Percentiles rank a stretch among this genome's conserved stretches.
Conservation (phyloP, 2,113 vertebrate genomes). For the Cettia cetti region DNA sequence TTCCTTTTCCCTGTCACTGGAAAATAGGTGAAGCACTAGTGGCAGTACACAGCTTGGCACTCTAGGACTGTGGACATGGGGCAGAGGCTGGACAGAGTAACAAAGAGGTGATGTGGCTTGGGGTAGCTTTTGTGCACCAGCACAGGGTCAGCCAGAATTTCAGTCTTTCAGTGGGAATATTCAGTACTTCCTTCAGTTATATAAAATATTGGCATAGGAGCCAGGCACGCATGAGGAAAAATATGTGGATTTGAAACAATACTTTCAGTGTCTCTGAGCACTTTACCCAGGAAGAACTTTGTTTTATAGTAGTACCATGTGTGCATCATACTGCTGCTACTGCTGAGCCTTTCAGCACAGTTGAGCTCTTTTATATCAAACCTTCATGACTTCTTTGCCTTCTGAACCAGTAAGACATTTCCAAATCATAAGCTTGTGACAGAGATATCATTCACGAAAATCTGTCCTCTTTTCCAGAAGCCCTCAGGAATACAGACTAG, state of each 20-base stretch:
- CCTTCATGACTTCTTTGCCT: slow-evolving; percentile 5
- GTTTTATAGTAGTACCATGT: slow-evolving; percentile 66
- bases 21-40: background rate
- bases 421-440: background rate
- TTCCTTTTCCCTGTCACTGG: background rate
- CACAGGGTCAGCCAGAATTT: slow-evolving; percentile 26
- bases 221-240: slow-evolving; percentile 53
- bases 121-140: slow-evolving; percentile 18
- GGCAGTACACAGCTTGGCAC: background rate
- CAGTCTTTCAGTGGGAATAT: slow-evolving; percentile 18
- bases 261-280: slow-evolving; percentile 52
- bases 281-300: slow-evolving; percentile 59
- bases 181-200: slow-evolving; percentile 43
- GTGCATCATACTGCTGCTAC: slow-evolving; percentile 33
- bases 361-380: slow-evolving; percentile 18
- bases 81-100: background rate
- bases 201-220: slow-evolving; percentile 50
- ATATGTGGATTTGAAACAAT: slow-evolving; percentile 55
- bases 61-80: background rate
- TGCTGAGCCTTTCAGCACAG: slow-evolving; percentile 37
- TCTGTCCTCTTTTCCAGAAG: background rate
- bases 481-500: background rate
- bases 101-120: slow-evolving; percentile 22
- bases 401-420: slow-evolving; percentile 1
- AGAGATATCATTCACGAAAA: slow-evolving; percentile 21